These are phyloP conservation scores for Elysia chlorotica DNA, from an alignment of 1,140 invertebrate species.

Conservation along the genomic window DNA sequence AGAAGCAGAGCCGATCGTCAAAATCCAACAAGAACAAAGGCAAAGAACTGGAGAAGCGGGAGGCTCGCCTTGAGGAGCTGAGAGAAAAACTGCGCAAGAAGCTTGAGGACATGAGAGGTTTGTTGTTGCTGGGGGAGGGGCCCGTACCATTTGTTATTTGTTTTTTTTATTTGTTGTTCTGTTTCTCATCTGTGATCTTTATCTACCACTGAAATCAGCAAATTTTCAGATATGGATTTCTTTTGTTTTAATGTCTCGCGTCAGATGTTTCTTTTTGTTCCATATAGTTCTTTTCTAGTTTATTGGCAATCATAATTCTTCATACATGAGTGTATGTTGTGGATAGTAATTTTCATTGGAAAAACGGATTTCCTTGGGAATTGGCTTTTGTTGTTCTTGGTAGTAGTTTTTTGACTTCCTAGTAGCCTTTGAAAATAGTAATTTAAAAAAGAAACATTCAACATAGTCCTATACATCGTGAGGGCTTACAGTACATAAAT, in stretches of 20 bases:
- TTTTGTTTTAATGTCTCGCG: not conserved
- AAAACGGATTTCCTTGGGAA: not conserved
- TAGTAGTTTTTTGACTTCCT: not conserved
- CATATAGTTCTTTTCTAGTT: not conserved
- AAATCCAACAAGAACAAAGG: not conserved
- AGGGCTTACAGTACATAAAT: too few relatives aligned
- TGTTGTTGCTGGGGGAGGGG: not conserved
- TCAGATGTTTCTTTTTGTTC: not conserved
- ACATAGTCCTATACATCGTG: too few relatives aligned
- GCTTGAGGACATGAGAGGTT: slow-evolving; percentile 46
- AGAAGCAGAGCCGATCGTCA: slow-evolving; percentile 5
- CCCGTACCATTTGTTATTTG: too few relatives aligned
- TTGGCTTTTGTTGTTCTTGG: not conserved
- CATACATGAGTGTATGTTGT: not conserved
- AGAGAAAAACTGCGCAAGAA: slow-evolving; percentile 38
- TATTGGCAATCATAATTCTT: too few relatives aligned
- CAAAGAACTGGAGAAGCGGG: not conserved
- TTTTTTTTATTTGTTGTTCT: not conserved
- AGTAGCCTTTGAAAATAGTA: not conserved
- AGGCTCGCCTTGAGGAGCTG: slow-evolving; percentile 32
- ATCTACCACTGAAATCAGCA: not conserved
- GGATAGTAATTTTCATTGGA: not conserved
- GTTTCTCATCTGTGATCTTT: not conserved
- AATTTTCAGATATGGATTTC: not conserved
- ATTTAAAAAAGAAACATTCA: too few relatives aligned